Conservation (phyloP, 2,113 vertebrate species). For the Cricetomys ansorgei region DNA sequence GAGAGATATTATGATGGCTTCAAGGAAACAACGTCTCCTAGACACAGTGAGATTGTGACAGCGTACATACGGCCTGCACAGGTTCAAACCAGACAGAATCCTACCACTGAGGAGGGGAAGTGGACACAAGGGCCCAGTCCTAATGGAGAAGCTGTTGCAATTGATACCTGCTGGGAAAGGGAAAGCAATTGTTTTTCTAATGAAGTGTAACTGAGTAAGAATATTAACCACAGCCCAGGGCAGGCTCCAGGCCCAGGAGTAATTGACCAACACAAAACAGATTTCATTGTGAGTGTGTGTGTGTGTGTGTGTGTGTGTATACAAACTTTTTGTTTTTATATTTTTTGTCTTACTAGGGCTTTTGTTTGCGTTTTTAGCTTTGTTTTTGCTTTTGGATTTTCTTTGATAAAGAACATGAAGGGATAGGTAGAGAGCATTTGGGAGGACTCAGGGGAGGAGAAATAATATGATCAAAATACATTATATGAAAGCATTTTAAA, state of each 20-base stretch:
- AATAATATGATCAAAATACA: not conserved
- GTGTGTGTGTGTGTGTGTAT: too few species aligned
- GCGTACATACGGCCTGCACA: not conserved
- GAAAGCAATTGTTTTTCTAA: not conserved
- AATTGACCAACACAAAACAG: not conserved
- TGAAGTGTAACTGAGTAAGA: not conserved
- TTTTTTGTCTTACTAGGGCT: not conserved
- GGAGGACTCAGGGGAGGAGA: not conserved
- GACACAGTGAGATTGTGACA: not conserved
- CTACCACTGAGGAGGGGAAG: not conserved
- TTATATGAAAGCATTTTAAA: not conserved
- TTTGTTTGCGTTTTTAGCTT: not conserved
- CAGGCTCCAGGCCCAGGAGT: not conserved
- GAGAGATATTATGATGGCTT: not conserved
- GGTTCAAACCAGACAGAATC: not conserved
- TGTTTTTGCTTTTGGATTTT: not conserved
- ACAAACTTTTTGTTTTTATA: not conserved
- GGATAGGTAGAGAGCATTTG: not conserved
- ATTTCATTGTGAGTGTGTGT: not conserved
- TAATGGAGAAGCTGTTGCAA: not conserved
- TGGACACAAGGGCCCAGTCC: not conserved
- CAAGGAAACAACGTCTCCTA: not conserved
- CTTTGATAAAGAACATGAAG: not conserved
- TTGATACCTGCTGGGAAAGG: not conserved
- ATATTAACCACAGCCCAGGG: not conserved